These are phyloP conservation scores for Phymorhynchus buccinoides DNA, from an alignment of 1,140 invertebrate species.

Conservation along the genomic window DNA sequence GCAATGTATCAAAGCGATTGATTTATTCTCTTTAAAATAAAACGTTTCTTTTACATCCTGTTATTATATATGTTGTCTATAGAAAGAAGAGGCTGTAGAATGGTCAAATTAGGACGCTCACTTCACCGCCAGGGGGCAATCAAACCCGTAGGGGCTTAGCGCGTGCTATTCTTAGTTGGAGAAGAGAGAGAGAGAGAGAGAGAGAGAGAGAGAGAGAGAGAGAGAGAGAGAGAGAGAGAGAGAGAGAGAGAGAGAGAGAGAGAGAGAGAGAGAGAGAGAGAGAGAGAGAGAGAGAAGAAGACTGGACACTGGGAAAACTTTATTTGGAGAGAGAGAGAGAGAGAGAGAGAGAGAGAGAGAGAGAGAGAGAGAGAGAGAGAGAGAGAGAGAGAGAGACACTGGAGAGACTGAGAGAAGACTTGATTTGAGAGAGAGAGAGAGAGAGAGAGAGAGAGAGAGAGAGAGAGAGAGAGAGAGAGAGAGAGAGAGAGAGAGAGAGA, in stretches of 20 bases:
- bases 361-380: background rate
- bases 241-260: conserved; percentile 5
- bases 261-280: background rate
- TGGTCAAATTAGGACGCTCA: no score
- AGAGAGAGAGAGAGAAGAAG: conserved; percentile 12
- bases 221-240: background rate
- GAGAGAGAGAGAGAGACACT: conserved; percentile 18
- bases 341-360: conserved; percentile 17
- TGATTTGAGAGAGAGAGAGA: no score
- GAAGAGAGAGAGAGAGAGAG: background rate
- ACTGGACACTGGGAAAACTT: no score
- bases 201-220: background rate
- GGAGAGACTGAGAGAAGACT: no score
- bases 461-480: background rate
- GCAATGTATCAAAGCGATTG: no score
- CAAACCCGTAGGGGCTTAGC: no score
- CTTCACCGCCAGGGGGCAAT: no score
- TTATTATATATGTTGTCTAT: no score
- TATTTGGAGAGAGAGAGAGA: background rate
- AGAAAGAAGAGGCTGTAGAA: no score
- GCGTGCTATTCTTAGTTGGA: no score
- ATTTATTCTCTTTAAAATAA: no score
- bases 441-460: background rate
- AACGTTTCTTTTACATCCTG: no score
- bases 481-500: background rate